Percentiles rank a stretch among this genome's conserved stretches.
phyloP scores from a whole-genome alignment of 2,888 invertebrate species.

The Macaria liturata region DNA sequence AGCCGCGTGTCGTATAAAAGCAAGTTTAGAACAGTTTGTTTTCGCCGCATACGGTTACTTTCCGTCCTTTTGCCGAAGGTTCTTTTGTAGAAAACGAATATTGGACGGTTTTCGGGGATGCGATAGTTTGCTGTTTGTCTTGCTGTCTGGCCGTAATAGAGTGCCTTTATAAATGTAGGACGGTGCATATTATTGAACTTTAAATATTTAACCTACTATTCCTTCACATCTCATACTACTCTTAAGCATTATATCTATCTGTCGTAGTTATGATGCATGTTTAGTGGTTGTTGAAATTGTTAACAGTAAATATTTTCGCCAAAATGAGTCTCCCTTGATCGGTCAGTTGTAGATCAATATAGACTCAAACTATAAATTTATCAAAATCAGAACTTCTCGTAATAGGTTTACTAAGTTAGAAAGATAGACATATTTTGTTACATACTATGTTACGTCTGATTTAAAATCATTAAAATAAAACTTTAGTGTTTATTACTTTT shows the following conservation, averaged over 20 bases:
- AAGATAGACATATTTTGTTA: too few relatives aligned
- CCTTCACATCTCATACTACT: not conserved
- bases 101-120: constrained; percentile 20
- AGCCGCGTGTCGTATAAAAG: constrained; percentile 20
- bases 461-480: too few relatives aligned
- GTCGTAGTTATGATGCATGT: not conserved
- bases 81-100: constrained; percentile 25
- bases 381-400: too few relatives aligned
- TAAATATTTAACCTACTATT: not conserved
- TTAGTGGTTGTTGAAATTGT: not conserved
- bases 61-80: constrained; percentile 18
- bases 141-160: constrained; percentile 9
- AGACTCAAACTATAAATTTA: too few relatives aligned
- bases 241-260: not conserved
- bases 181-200: not conserved
- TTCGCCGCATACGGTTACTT: constrained; percentile 28
- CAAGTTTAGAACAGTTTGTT: constrained; percentile 21
- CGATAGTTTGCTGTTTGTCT: constrained; percentile 18
- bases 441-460: too few relatives aligned
- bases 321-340: too few relatives aligned
- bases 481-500: too few relatives aligned
- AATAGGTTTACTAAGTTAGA: too few relatives aligned
- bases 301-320: too few relatives aligned
- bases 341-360: too few relatives aligned
- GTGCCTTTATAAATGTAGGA: constrained; percentile 7